Conservation (phyloP, 2,113 vertebrate species). For the Oreochromis spilurus region DNA sequence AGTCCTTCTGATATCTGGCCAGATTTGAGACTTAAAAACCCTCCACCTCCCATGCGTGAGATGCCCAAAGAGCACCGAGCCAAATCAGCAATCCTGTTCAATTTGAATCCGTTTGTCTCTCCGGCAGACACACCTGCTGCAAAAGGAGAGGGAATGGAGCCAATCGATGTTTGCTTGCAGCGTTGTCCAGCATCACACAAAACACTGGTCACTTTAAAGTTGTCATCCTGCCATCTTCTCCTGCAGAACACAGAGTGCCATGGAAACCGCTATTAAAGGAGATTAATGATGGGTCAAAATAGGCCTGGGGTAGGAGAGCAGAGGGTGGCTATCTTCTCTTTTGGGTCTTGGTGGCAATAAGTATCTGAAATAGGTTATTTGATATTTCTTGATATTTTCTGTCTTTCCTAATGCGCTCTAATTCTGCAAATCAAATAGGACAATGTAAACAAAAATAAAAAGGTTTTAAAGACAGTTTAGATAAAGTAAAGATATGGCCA, state of each 20-base stretch:
- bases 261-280: conserved; percentile 32
- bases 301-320: not conserved
- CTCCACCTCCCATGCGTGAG: not conserved
- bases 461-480: not conserved
- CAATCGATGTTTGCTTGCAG: not conserved
- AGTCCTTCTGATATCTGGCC: not conserved
- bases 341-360: not conserved
- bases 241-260: conserved; percentile 9
- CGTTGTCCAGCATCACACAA: conserved; percentile 20
- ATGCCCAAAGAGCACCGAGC: not conserved
- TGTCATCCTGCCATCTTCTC: conserved; percentile 16
- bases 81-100: not conserved
- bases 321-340: not conserved
- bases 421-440: not conserved
- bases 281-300: conserved; percentile 28
- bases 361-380: not conserved
- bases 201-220: conserved; percentile 8
- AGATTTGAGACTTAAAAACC: not conserved
- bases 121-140: conserved; percentile 16
- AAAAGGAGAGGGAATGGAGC: not conserved
- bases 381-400: not conserved
- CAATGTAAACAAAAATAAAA: not conserved
- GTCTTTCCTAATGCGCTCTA: not conserved
- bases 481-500: not conserved
- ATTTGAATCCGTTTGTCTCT: conserved; percentile 11